Base-by-base conservation (phyloP, 2,888 invertebrate species). In the Fragum fragum region DNA sequence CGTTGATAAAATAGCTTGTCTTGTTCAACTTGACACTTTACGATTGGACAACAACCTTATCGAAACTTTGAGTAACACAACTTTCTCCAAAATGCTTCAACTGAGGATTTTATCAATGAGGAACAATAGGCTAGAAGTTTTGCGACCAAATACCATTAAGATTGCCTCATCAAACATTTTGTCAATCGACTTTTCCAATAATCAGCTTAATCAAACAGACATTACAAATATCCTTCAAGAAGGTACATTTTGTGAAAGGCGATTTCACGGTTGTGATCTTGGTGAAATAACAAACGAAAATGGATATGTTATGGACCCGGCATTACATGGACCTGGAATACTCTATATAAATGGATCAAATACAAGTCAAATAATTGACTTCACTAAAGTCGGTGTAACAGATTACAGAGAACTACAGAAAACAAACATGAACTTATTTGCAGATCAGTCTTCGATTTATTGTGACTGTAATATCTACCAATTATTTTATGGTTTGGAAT, bases 231-330 rank as follows among this genome's bases (percentile, higher is more conserved):
- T 81, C 16, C 28, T 77, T 3, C 26, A 52, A 9, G 55, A 57
- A 16, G 77, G 81, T 1, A n/a, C 77, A 32, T 74, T 81, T 26
- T 81, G 81, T 32, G 55, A 69, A 5, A 0, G 73, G 21, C 69
- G 52, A 14, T 77, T 29, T 71, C 70, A 76, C n/a, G 55, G 70
- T 14, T 47, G 71, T 16, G 47, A 63, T 21, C n/a, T 81, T 21
- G 29, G 28, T 14, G 14, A 28, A 1, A 14, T 69, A 11, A 69
- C 69, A 11, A 69, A 69, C 28, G 5, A 2, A 18, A 5, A 16
- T 2, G 47, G n/a, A 1, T 47, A 39, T 1, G 14, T 2, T 3
- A 28, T 69, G 14, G 11, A 23, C 28, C 26, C 23, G 7, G 18
- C 23, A 28, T n/a, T 16, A 23, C 39, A 72, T 28, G 81, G 81